Evolutionary conservation across 2,113 vertebrate genomes (phyloP).

Genomic region (Hippocampus mohnikei): DNA sequence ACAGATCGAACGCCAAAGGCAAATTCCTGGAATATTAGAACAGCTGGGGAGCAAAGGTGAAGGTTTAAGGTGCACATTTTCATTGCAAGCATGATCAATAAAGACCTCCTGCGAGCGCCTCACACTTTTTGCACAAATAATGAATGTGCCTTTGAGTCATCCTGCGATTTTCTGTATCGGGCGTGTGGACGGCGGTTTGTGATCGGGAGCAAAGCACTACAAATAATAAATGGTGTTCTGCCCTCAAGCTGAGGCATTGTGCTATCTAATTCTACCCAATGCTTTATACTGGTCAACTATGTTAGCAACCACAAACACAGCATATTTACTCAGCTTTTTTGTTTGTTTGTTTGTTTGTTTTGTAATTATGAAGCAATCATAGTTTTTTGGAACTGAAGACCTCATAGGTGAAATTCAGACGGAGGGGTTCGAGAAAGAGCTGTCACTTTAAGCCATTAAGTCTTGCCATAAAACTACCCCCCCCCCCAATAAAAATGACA

Average conservation of each 20-base stretch:
- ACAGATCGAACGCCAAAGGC: constrained; percentile 37
- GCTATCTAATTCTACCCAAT: constrained; percentile 17
- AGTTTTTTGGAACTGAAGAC: constrained; percentile 30
- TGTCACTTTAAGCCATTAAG: constrained; percentile 77
- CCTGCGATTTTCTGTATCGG: constrained; percentile 14
- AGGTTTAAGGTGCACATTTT: constrained; percentile 63
- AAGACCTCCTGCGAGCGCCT: constrained; percentile 49
- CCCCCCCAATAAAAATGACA: constrained; percentile 78
- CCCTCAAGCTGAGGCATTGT: constrained; percentile 20
- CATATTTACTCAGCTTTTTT: neutral
- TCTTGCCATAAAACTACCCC: constrained; percentile 68
- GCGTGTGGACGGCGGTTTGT: constrained; percentile 22
- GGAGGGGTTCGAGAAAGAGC: constrained; percentile 32
- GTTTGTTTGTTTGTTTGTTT: too few relatives aligned
- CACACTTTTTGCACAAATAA: constrained; percentile 52
- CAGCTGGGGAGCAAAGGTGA: constrained; percentile 58
- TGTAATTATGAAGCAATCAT: constrained; percentile 5
- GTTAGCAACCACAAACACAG: constrained; percentile 7
- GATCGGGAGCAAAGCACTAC: constrained; percentile 33
- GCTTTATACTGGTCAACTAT: constrained; percentile 21
- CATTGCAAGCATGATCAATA: constrained; percentile 59
- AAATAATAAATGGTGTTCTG: constrained; percentile 7
- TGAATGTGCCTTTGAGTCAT: constrained; percentile 47
- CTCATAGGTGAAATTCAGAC: constrained; percentile 40
- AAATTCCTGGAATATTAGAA: constrained; percentile 61